Evolutionary conservation across 2,113 vertebrate genomes (phyloP).

Genomic region (Pandion haliaetus): DNA sequence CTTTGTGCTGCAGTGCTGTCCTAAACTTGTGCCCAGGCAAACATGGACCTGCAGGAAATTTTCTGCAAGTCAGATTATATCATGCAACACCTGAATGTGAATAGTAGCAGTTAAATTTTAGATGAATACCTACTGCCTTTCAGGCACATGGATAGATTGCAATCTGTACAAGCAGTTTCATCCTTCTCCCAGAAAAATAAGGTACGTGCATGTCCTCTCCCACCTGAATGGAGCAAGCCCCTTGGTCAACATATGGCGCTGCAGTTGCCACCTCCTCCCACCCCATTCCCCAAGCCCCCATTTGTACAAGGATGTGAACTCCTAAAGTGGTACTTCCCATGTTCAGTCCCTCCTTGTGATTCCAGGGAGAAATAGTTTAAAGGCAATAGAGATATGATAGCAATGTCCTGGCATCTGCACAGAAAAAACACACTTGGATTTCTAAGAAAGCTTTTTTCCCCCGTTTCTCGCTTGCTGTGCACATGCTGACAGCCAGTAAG

Average conservation of each 20-base stretch:
- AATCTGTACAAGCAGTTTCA: neutral
- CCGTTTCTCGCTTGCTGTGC: neutral
- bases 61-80: neutral
- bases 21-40: neutral
- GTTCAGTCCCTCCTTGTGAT: accelerated
- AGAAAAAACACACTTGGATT: neutral
- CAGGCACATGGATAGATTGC: neutral
- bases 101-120: neutral
- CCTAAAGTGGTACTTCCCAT: neutral
- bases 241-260: neutral
- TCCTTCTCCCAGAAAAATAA: neutral
- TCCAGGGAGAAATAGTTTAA: neutral
- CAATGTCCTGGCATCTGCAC: neutral
- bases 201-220: neutral
- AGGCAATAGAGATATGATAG: neutral
- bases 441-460: neutral
- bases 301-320: neutral
- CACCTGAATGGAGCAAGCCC: neutral
- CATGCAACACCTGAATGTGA: neutral
- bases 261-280: neutral
- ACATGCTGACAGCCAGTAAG: neutral
- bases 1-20: neutral
- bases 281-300: neutral
- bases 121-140: neutral
- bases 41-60: neutral